Percentiles rank a stretch among this genome's conserved stretches.
Evolutionary conservation across 2,113 vertebrate genomes (phyloP).

Genomic region (Nycticryphes semicollaris): DNA sequence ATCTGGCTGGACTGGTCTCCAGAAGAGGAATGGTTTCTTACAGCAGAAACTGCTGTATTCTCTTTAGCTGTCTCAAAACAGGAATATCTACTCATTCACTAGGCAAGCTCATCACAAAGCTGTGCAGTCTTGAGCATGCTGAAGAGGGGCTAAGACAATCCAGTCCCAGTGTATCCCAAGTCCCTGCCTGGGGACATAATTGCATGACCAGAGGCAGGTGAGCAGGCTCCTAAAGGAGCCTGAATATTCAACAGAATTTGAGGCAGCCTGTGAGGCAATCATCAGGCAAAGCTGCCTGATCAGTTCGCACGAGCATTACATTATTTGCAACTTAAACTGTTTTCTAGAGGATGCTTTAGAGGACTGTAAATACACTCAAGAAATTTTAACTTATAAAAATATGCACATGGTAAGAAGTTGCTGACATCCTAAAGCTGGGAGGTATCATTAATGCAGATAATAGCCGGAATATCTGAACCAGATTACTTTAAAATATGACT

Average conservation of each 20-base stretch:
- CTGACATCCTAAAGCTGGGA: background rate
- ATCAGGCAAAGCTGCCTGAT: background rate
- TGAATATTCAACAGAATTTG: background rate
- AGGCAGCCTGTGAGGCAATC: background rate
- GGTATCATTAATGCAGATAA: background rate
- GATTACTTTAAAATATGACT: background rate
- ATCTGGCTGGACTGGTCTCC: background rate
- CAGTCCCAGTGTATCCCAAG: background rate
- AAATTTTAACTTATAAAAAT: background rate
- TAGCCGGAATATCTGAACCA: background rate
- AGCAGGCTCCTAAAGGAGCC: background rate
- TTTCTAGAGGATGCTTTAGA: background rate
- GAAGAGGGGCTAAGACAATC: background rate
- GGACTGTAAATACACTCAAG: background rate
- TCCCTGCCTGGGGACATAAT: fast-evolving
- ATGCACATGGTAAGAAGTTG: background rate
- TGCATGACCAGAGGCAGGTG: background rate
- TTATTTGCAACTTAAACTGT: background rate
- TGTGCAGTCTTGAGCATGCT: background rate
- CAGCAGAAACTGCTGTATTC: background rate
- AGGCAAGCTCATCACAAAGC: background rate
- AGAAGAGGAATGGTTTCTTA: background rate
- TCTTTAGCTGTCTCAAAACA: background rate
- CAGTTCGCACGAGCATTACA: background rate
- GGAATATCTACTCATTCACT: background rate